These are phyloP conservation scores for Atherinosoma microstoma DNA, from an alignment of 2,797 vertebrate genomes.

Conservation along the genomic window DNA sequence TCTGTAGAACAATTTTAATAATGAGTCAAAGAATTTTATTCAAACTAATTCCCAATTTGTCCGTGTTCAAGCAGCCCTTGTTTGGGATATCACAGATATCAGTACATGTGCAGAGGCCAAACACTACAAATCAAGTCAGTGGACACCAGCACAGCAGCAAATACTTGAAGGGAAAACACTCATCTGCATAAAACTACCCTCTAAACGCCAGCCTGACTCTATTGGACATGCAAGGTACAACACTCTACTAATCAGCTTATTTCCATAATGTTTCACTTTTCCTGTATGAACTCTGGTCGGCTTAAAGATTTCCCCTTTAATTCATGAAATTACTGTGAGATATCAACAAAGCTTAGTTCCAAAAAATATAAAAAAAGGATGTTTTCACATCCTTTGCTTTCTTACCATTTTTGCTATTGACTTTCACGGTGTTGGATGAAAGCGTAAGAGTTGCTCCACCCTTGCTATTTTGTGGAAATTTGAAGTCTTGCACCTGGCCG, in stretches of 20 bases:
- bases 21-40: too few relatives aligned
- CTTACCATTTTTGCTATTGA: slow-evolving; percentile 98
- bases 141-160: background rate
- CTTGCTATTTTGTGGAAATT: slow-evolving; percentile 93
- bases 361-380: background rate
- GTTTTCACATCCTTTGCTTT: slow-evolving; percentile 10
- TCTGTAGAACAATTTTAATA: background rate
- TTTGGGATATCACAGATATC: background rate
- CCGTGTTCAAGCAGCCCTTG: background rate
- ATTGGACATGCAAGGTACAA: background rate
- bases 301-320: background rate
- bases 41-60: too few relatives aligned
- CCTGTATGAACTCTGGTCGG: background rate
- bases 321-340: background rate
- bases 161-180: background rate
- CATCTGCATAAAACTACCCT: background rate
- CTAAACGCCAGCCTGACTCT: background rate
- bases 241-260: background rate
- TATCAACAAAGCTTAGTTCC: background rate
- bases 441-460: slow-evolving; percentile 93
- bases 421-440: slow-evolving; percentile 96
- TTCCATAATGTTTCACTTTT: background rate
- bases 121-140: background rate
- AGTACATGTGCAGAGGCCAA: background rate
- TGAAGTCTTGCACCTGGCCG: slow-evolving; percentile 96